These are phyloP conservation scores for Spermophilus dauricus DNA, from an alignment of 2,113 vertebrate species.

Conservation along the genomic window DNA sequence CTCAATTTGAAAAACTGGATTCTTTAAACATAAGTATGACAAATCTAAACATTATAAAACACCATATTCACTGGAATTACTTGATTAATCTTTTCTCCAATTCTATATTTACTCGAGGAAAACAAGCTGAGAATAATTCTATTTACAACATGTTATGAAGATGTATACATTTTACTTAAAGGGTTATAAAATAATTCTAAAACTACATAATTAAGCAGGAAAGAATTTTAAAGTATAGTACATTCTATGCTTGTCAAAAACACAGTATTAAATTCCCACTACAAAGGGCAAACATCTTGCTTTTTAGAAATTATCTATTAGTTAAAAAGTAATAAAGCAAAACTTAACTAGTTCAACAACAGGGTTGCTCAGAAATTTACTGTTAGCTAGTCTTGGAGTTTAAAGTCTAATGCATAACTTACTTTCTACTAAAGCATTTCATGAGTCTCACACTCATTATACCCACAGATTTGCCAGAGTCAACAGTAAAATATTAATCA, in stretches of 20 bases:
- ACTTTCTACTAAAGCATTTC: constrained; percentile 40
- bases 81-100: constrained; percentile 21
- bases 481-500: constrained; percentile 70
- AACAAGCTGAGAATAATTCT: constrained; percentile 32
- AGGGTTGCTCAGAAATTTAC: constrained; percentile 35
- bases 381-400: neutral
- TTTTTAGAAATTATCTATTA: constrained; percentile 54
- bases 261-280: neutral
- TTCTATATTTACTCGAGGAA: neutral
- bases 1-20: neutral
- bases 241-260: neutral
- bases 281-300: neutral
- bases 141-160: neutral
- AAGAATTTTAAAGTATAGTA: neutral
- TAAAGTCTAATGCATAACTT: constrained; percentile 35
- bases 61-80: neutral
- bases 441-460: constrained; percentile 43
- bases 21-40: neutral
- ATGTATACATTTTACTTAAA: neutral
- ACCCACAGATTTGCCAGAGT: neutral
- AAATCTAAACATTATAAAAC: constrained; percentile 32
- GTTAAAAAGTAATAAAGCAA: constrained; percentile 44
- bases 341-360: neutral
- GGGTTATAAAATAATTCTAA: neutral
- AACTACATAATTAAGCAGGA: neutral